Evolutionary conservation across 2,888 invertebrate genomes (phyloP).

Genomic region (Orthosia gothica): DNA sequence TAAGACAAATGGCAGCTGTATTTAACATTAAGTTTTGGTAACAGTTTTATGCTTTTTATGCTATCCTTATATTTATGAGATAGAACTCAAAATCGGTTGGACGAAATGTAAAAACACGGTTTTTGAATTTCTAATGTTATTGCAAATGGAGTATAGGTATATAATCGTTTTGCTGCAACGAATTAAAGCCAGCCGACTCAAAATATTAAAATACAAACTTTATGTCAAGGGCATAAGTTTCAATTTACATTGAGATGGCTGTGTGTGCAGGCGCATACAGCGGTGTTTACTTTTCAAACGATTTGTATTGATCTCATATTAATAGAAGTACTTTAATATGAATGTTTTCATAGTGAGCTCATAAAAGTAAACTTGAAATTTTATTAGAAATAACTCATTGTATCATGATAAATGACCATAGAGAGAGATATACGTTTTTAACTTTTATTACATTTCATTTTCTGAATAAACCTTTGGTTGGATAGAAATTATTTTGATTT

Average conservation of each 20-base stretch:
- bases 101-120: no score
- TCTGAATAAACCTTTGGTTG: no score
- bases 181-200: no score
- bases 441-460: no score
- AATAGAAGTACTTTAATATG: conserved; percentile 1
- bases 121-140: no score
- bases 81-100: no score
- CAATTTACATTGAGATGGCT: background rate
- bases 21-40: no score
- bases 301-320: background rate
- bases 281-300: background rate
- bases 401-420: conserved; percentile 9
- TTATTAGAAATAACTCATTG: conserved; percentile 13
- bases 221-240: background rate
- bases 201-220: background rate
- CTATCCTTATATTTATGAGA: no score
- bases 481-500: background rate
- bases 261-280: background rate
- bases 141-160: no score
- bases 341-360: background rate
- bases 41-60: no score
- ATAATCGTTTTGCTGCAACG: no score
- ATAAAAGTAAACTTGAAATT: conserved; percentile 24
- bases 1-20: no score
- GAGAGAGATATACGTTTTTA: background rate